A percentile compares a stretch with the other conserved stretches of the same genome.
Evolutionary conservation across 2,797 vertebrate genomes (phyloP).

Genomic region (Denticeps clupeoides): DNA sequence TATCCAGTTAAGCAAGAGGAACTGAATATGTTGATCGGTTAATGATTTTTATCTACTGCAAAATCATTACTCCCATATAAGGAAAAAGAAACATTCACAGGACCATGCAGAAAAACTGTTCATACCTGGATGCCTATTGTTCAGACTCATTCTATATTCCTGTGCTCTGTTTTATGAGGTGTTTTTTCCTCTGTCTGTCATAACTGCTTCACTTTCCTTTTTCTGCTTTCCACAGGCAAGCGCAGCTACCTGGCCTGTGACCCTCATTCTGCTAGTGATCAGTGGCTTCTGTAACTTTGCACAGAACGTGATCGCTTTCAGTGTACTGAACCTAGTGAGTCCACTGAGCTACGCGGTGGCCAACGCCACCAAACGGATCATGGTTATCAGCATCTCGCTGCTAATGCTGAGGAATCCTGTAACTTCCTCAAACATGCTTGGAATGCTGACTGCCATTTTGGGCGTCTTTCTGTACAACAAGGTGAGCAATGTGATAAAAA

Average conservation of each 20-base stretch:
- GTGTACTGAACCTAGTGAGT: constrained; percentile 90
- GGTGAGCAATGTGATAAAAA: constrained; percentile 48
- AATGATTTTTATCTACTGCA: no score
- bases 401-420: constrained; percentile 93
- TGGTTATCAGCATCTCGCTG: constrained; percentile 92
- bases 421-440: constrained; percentile 76
- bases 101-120: no score
- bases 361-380: constrained; percentile 95
- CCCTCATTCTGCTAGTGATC: constrained; percentile 78
- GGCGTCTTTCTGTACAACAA: constrained; percentile 97
- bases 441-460: constrained; percentile 94
- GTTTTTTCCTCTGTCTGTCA: neutral
- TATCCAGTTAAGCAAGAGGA: no score
- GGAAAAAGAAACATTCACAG: no score
- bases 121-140: no score
- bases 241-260: constrained; percentile 68
- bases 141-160: no score
- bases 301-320: constrained; percentile 97
- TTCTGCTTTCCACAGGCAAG: constrained; percentile 50
- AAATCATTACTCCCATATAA: no score
- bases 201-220: neutral
- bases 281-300: constrained; percentile 97
- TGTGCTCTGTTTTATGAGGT: no score
- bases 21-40: no score
- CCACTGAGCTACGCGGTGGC: constrained; percentile 96